Percentiles rank a stretch among this genome's conserved stretches.
Conservation (phyloP, 2,888 invertebrate genomes). For the Boloria euphrosyne region DNA sequence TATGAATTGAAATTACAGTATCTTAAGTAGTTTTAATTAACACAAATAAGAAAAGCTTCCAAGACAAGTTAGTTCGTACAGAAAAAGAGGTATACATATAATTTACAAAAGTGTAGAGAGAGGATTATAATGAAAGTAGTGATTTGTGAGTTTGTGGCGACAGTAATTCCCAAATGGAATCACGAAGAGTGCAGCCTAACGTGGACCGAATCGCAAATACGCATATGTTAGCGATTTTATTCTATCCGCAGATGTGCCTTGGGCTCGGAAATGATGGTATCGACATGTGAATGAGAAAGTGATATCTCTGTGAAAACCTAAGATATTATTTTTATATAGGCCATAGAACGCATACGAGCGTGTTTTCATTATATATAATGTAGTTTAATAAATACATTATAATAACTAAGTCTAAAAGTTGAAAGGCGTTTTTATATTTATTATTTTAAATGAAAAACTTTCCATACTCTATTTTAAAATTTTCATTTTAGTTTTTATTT, state of each 20-base stretch:
- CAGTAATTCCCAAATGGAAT: slow-evolving; percentile 81
- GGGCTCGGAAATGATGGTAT: slow-evolving; percentile 27
- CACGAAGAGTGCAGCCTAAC: slow-evolving; percentile 74
- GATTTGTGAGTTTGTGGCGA: slow-evolving; percentile 77
- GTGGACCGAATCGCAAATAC: slow-evolving; percentile 77
- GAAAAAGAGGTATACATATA: background rate
- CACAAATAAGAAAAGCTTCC: too few relatives aligned
- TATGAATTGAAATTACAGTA: too few relatives aligned
- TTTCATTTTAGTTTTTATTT: too few relatives aligned
- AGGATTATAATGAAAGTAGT: slow-evolving; percentile 69
- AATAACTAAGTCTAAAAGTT: too few relatives aligned
- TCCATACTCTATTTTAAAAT: too few relatives aligned
- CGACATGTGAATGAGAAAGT: slow-evolving; percentile 24
- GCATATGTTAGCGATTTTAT: slow-evolving; percentile 73
- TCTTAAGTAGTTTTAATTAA: too few relatives aligned
- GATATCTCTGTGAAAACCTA: slow-evolving; percentile 15
- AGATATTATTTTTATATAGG: background rate
- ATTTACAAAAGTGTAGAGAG: slow-evolving; percentile 18
- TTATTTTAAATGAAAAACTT: too few relatives aligned
- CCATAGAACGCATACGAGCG: too few relatives aligned
- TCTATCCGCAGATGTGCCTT: slow-evolving; percentile 44
- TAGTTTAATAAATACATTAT: too few relatives aligned
- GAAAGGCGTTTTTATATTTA: too few relatives aligned
- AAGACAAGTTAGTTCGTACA: background rate
- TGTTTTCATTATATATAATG: too few relatives aligned